Base-by-base conservation (phyloP, 2,888 invertebrate species). In the Bellardia bayeri region DNA sequence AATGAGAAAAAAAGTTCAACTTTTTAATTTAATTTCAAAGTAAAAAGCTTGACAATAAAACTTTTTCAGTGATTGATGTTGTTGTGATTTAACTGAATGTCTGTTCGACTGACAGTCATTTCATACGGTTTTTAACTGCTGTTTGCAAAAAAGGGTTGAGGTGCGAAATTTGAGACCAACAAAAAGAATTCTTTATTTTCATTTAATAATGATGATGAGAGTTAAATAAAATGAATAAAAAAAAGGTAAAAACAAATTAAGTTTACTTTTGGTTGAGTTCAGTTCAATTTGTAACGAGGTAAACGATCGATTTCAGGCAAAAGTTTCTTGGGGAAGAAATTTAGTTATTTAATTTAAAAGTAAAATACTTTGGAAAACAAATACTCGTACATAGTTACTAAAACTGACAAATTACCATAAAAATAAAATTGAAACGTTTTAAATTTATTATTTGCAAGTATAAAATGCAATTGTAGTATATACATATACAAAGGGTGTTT, bases 21-120 rank as follows among this genome's bases (percentile, higher is more conserved):
- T 84, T 84, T 84, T 56, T 71, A 64, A 84, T 84, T 84, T 84
- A 58, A 72, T 84, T 79, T 79, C 71, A 71, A 78, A 79, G 71
- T 64, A 71, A 33, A 56, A 54, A 69, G 37, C 61, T 83, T 83
- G 63, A 78, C 71, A 69, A 45, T 54, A 58, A 78, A 76, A 83
- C 64, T 72, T 84, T 64, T 45, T 37, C 16, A 40, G 49, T 82
- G 56, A 82, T 74, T 82, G 66, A 58, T 75, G 74, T 61, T 63
- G 49, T 14, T 14, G 40, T 40, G n/a, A 14, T 54, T 42, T 68
- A 51, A 5, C 23, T 61, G 8, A 37, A 30, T 40, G 72, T 49
- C 16, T 16, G 64, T 40, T 4, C 3, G 3, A 13, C 45, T 13
- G 11, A 13, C 3, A 13, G 45, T 45, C 13, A 13, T 45, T 45